phyloP scores from a whole-genome alignment of 2,113 vertebrate species.

The Chionodraco myersi region DNA sequence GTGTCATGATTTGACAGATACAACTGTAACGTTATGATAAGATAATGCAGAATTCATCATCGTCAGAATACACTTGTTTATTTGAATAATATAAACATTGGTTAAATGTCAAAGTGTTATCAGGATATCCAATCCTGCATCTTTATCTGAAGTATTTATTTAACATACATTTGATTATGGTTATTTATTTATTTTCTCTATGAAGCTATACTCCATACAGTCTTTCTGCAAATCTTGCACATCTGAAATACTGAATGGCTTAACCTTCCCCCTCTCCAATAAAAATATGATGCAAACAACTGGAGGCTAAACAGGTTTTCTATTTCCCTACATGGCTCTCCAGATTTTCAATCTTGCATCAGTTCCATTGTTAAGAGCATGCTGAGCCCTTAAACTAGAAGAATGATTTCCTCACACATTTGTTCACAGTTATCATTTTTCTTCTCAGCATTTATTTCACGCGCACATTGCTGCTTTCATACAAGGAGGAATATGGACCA shows the following conservation, averaged over 20 bases:
- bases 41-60: not conserved
- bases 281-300: slow-evolving; percentile 43
- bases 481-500: slow-evolving; percentile 8
- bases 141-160: not conserved
- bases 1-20: not conserved
- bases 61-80: not conserved
- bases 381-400: slow-evolving; percentile 2
- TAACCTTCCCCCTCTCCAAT: slow-evolving; percentile 20
- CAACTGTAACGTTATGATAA: not conserved
- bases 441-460: slow-evolving; percentile 26
- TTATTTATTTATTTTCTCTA: not conserved
- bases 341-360: slow-evolving; percentile 24
- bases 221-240: slow-evolving; percentile 26
- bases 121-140: no score
- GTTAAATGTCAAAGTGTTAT: no score
- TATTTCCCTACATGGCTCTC: slow-evolving; percentile 22
- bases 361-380: not conserved
- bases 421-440: not conserved
- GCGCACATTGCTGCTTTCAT: slow-evolving; percentile 28
- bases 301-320: slow-evolving; percentile 39
- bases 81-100: not conserved
- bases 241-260: slow-evolving; percentile 35
- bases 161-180: not conserved
- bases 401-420: slow-evolving; percentile 12
- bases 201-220: not conserved